Base-by-base conservation (phyloP, 1,140 invertebrate species). In the Eriocheir sinensis region DNA sequence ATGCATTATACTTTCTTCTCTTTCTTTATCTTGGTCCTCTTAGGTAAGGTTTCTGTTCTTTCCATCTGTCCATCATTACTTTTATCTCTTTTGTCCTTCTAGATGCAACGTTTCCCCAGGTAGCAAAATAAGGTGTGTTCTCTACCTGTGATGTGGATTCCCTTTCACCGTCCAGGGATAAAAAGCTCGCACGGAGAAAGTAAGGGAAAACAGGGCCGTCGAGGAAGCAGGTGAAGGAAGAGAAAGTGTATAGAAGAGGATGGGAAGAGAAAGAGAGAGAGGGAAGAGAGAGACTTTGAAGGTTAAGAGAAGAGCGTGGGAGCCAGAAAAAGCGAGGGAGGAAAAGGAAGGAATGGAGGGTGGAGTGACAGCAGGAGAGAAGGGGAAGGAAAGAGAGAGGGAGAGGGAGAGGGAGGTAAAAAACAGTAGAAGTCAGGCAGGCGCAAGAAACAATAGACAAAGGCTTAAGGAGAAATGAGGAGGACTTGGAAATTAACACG, bases 251-350 rank as follows among this genome's bases (percentile, higher is more conserved):
- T n/a, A n/a, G n/a, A n/a, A n/a, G n/a, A n/a, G n/a, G n/a, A n/a
- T n/a, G n/a, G 60, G 60, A 72, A 72, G 60, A 72, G 60, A 72
- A 72, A 72, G 60, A n/a, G 60, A n/a, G 60, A 72, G 60, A 72
- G 60, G 60, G n/a, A n/a, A n/a, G 27, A n/a, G n/a, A 72, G 60
- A 72, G 60, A 72, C 60, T 72, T 72, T 72, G 60, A 72, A 72
- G 60, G 60, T 27, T n/a, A 72, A 72, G 60, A 72, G 60, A n/a
- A 72, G 27, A 72, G 60, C 60, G 60, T 72, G 60, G 60, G 60
- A 72, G 60, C 27, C 60, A 72, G 60, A 72, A 72, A 72, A 72
- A 72, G 60, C 60, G 60, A 72, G 60, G 60, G 60, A 72, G 60
- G 60, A 72, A n/a, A 72, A n/a, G 60, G 27, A 27, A 48, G 44